These are phyloP conservation scores for Amblyraja radiata DNA, from an alignment of 2,797 vertebrate species.

Conservation along the genomic window DNA sequence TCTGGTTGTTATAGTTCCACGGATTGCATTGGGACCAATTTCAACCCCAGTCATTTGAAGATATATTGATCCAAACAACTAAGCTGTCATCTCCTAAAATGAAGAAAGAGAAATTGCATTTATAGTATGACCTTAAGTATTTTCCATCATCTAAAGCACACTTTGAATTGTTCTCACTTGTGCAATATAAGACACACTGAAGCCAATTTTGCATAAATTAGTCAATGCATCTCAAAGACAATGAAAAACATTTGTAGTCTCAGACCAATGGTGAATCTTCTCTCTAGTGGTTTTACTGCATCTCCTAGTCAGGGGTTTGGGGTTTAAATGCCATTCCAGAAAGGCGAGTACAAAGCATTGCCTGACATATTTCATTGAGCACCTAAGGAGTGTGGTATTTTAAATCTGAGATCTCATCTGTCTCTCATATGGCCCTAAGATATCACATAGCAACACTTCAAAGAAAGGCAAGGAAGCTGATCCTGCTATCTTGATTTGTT, in stretches of 20 bases:
- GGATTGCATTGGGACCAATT: background rate
- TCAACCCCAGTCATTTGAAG: background rate
- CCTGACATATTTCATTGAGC: too few relatives aligned
- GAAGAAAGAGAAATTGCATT: background rate
- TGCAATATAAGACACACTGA: background rate
- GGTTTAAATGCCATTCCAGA: background rate
- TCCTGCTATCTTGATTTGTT: too few relatives aligned
- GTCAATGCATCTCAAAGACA: slow-evolving; percentile 2
- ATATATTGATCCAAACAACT: background rate
- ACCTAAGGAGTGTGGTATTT: too few relatives aligned
- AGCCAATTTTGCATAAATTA: slow-evolving; percentile 1
- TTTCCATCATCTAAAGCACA: background rate
- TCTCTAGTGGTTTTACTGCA: background rate
- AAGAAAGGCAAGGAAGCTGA: too few relatives aligned
- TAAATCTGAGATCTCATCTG: too few relatives aligned
- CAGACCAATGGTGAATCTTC: background rate
- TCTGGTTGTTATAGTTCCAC: background rate
- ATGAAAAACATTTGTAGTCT: background rate
- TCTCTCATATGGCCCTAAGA: too few relatives aligned
- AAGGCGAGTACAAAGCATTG: background rate
- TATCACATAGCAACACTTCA: background rate
- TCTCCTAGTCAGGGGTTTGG: background rate
- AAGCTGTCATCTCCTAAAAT: background rate
- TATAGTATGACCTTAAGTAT: background rate
- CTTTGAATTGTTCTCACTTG: background rate